These are phyloP conservation scores for Hermodice carunculata DNA, from an alignment of 2,888 invertebrate genomes.

Conservation along the genomic window DNA sequence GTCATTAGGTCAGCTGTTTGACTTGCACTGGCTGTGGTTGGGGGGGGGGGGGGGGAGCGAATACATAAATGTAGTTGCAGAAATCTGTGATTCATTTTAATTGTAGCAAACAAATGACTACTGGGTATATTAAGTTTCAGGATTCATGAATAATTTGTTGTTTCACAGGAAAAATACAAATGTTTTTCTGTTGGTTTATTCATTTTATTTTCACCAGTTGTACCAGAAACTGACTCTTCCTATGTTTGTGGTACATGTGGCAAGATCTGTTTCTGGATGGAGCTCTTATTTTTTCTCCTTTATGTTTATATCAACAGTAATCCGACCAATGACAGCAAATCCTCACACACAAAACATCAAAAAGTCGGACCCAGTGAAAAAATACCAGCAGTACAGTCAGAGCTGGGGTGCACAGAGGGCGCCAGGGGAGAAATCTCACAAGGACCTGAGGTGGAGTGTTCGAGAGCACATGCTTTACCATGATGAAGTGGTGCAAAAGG, in stretches of 20 bases:
- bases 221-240: too few relatives aligned
- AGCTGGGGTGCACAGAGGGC: slow-evolving; percentile 59
- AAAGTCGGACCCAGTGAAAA: slow-evolving; percentile 61
- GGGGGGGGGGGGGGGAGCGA: too few relatives aligned
- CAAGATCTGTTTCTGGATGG: neutral
- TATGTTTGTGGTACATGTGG: too few relatives aligned
- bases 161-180: too few relatives aligned
- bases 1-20: too few relatives aligned
- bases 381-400: slow-evolving; percentile 62
- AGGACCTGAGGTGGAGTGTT: slow-evolving; percentile 64
- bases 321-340: slow-evolving; percentile 52
- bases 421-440: slow-evolving; percentile 67
- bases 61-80: too few relatives aligned
- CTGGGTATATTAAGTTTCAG: too few relatives aligned
- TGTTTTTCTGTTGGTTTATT: neutral
- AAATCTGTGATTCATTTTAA: too few relatives aligned
- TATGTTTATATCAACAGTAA: slow-evolving; percentile 45
- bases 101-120: too few relatives aligned
- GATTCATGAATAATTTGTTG: too few relatives aligned
- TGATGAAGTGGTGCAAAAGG: slow-evolving; percentile 62
- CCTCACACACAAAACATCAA: slow-evolving; percentile 60
- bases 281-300: neutral
- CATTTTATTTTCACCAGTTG: too few relatives aligned
- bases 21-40: too few relatives aligned
- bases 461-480: slow-evolving; percentile 66